phyloP scores from a whole-genome alignment of 2,888 invertebrate genomes.

The Lycaena phlaeas region DNA sequence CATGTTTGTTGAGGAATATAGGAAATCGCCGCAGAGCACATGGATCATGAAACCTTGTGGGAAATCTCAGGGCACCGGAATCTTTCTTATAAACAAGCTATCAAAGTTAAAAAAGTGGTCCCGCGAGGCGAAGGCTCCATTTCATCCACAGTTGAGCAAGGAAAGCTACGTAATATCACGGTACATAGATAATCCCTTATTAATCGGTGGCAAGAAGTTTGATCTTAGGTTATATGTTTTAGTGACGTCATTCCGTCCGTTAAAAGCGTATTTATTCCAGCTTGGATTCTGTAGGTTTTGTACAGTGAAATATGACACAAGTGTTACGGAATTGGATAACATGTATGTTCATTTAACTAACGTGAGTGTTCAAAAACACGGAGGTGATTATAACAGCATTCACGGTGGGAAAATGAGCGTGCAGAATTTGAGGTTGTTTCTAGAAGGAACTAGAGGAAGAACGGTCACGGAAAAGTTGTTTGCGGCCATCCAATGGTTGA shows the following conservation, averaged over 20 bases:
- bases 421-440: constrained; percentile 89
- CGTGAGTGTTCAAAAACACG: constrained; percentile 97
- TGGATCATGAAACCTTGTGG: constrained; percentile 99
- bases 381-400: constrained; percentile 94
- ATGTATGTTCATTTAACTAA: constrained; percentile 98
- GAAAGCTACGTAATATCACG: constrained; percentile 97
- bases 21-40: constrained; percentile 94
- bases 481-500: constrained; percentile 90
- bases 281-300: constrained; percentile 97
- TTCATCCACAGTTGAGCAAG: constrained; percentile 86
- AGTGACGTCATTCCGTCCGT: constrained; percentile 93
- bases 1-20: constrained; percentile 96
- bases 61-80: constrained; percentile 93
- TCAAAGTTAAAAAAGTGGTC: constrained; percentile 95
- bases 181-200: constrained; percentile 94
- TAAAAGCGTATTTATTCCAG: constrained; percentile 94
- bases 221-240: constrained; percentile 93
- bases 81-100: constrained; percentile 95
- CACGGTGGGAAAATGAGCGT: constrained; percentile 98
- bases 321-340: constrained; percentile 89
- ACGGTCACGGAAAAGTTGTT: constrained; percentile 90
- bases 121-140: constrained; percentile 74
- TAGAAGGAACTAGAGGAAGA: constrained; percentile 93
- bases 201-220: constrained; percentile 98
- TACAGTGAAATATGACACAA: constrained; percentile 95